A percentile compares a stretch with the other conserved stretches of the same genome.
Conservation (phyloP, 2,888 invertebrate genomes). For the Sceliomorpha sp. region DNA sequence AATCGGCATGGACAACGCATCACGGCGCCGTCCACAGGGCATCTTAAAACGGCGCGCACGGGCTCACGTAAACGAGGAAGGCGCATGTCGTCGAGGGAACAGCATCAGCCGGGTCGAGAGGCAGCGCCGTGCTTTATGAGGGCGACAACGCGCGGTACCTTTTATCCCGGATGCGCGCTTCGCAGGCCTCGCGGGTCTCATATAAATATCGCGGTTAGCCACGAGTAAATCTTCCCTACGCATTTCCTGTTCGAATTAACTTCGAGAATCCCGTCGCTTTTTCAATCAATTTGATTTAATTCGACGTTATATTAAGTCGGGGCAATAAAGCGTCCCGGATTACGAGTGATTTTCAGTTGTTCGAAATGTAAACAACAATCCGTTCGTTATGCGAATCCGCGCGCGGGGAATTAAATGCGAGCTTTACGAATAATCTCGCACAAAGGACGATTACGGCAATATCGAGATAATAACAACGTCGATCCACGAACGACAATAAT, state of each 20-base stretch:
- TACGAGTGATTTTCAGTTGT: too few relatives aligned
- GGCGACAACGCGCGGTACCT: constrained; percentile 70
- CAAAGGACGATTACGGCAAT: too few relatives aligned
- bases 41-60: constrained; percentile 47
- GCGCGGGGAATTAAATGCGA: too few relatives aligned
- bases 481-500: too few relatives aligned
- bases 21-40: constrained; percentile 60
- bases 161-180: constrained; percentile 66
- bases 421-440: too few relatives aligned
- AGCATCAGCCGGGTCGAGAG: constrained; percentile 47
- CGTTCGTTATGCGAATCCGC: too few relatives aligned
- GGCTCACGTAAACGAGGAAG: constrained; percentile 56
- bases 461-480: too few relatives aligned
- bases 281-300: constrained; percentile 24
- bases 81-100: constrained; percentile 46
- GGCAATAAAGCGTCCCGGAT: too few relatives aligned
- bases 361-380: too few relatives aligned
- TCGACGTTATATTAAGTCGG: too few relatives aligned
- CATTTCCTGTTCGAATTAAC: constrained; percentile 16
- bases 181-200: constrained; percentile 52
- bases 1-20: constrained; percentile 72
- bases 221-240: constrained; percentile 37
- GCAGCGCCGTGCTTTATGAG: constrained; percentile 69
- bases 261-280: constrained; percentile 4
- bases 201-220: constrained; percentile 64